Evolutionary conservation across 2,797 vertebrate species (phyloP).

Genomic region (Aplochiton taeniatus): DNA sequence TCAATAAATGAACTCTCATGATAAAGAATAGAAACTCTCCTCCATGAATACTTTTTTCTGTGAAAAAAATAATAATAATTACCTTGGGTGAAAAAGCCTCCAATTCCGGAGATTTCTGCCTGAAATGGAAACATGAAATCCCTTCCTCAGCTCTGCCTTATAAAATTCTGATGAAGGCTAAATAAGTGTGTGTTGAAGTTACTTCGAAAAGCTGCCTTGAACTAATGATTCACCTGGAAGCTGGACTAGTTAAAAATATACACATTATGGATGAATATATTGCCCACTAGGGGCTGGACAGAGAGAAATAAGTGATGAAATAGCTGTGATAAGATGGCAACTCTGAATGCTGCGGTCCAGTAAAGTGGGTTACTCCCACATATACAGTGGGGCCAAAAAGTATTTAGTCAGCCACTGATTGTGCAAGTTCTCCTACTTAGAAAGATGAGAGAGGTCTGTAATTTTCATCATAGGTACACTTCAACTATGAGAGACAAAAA

Average conservation of each 20-base stretch:
- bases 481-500: too few relatives aligned
- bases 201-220: constrained; percentile 32
- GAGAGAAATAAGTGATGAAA: neutral
- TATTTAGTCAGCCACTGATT: too few relatives aligned
- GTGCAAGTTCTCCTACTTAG: too few relatives aligned
- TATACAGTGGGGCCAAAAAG: too few relatives aligned
- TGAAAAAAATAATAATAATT: constrained; percentile 28
- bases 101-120: constrained; percentile 23
- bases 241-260: constrained; percentile 1
- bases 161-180: constrained; percentile 14
- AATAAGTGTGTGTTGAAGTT: constrained; percentile 4
- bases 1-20: constrained; percentile 14
- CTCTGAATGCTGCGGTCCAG: too few relatives aligned
- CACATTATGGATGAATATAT: too few relatives aligned
- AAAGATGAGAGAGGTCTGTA: too few relatives aligned
- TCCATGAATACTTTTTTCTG: constrained; percentile 32
- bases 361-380: too few relatives aligned
- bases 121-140: constrained; percentile 30
- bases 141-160: constrained; percentile 46
- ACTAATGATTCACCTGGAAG: constrained; percentile 29
- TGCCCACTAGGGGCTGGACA: neutral
- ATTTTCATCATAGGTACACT: too few relatives aligned
- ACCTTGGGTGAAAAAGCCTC: constrained; percentile 42
- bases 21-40: constrained; percentile 22
- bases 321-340: too few relatives aligned